A percentile compares a stretch with the other conserved stretches of the same genome.
These are phyloP conservation scores for Ptyas mucosa DNA, from an alignment of 2,113 vertebrate genomes.

Conservation along the genomic window DNA sequence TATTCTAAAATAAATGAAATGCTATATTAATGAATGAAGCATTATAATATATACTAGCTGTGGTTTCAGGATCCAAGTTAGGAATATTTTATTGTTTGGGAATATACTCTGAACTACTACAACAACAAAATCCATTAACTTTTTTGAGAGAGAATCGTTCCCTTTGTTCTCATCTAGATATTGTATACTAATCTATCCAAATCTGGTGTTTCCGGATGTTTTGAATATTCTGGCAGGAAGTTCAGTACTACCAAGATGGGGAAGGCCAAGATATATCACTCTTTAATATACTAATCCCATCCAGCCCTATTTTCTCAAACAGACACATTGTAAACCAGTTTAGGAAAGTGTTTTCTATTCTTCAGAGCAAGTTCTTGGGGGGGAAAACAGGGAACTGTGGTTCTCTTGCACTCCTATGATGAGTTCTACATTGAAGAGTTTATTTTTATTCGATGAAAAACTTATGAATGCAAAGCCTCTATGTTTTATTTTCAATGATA, in stretches of 20 bases:
- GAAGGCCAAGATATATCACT: not conserved
- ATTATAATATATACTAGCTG: not conserved
- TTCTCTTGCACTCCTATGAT: not conserved
- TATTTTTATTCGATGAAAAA: not conserved
- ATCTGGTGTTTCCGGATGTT: not conserved
- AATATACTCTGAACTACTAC: not conserved
- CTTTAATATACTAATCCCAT: not conserved
- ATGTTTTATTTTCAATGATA: not conserved
- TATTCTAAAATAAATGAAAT: not conserved
- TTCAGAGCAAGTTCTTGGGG: no score
- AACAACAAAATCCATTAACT: not conserved
- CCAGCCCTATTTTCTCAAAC: not conserved
- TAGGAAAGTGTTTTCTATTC: no score
- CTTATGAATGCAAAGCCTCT: not conserved
- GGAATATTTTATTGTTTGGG: not conserved
- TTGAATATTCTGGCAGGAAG: not conserved
- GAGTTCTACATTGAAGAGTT: not conserved
- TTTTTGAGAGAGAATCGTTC: not conserved
- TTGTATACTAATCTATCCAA: not conserved
- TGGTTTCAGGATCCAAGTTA: not conserved
- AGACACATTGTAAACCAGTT: accelerated
- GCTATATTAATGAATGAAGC: not conserved
- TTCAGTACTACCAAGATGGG: not conserved
- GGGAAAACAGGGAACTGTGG: not conserved
- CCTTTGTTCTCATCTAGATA: not conserved